Evolutionary conservation across 2,888 invertebrate species (phyloP), one percentile per base, ranked within the genome.

Genomic region (Polyploca ridens): DNA sequence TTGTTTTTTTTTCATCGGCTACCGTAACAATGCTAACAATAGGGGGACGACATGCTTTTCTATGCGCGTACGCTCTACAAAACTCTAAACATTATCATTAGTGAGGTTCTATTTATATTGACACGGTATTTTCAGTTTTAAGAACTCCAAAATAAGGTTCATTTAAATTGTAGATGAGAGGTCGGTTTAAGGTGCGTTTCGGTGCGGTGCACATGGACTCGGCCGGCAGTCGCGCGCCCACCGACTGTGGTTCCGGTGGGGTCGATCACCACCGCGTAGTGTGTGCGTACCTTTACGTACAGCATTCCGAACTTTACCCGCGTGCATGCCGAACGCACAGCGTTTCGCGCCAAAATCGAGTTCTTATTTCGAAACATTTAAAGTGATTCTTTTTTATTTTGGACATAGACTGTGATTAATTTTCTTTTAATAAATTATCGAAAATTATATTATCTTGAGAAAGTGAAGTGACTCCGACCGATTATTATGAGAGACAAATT

Each of bases 171-270:
- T 77, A 75, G 72, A 71, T 70, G 68, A 67, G 79, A 82, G 81
- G 79, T 81, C 76, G 74, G 81, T 77, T 69, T 77, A 81, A 83
- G 84, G 79, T 76, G 84, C 88, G 93, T 92, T 89, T 90, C 93
- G 93, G 93, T 91, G 90, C 86, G 82, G 84, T 93, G 93, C 91
- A 93, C 93, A 92, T 84, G 87, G 84, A 86, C 84, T 87, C 89
- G 91, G 82, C 88, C 89, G 91, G 82, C 89, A 92, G 92, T 90
- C 91, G 89, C 87, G 87, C 87, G 89, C 82, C 89, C 89, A 92
- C 89, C 89, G 90, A 94, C 83, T 94, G 94, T 94, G 91, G 91
- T 94, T 94, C 94, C 94, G 94, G 94, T 94, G 87, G 94, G 94
- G 94, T 93, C 93, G 93, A 91, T 93, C 92, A 93, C 92, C 88